These are phyloP conservation scores for Alethe castanea DNA, from an alignment of 2,113 vertebrate species.

Conservation along the genomic window DNA sequence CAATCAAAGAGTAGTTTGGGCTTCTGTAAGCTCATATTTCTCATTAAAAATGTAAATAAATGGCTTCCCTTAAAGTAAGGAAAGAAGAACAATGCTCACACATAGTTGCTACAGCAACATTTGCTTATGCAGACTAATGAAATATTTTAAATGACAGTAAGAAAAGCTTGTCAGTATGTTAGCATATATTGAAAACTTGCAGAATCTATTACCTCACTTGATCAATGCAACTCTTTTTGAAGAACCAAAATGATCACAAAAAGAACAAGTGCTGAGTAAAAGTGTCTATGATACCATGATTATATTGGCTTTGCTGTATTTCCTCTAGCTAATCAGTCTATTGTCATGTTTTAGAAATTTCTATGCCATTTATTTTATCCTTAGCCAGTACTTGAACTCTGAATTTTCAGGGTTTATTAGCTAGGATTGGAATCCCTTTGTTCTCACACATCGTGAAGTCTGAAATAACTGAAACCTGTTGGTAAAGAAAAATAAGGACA, in stretches of 20 bases:
- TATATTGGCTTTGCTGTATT: background rate
- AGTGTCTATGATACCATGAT: rapidly evolving
- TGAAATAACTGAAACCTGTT: background rate
- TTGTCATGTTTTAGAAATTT: background rate
- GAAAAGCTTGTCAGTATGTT: background rate
- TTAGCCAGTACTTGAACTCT: background rate
- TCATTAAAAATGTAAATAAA: constrained; percentile 1
- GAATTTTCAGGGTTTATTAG: background rate
- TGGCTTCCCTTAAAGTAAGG: background rate
- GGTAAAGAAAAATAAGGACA: background rate
- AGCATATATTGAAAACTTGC: background rate
- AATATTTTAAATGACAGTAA: background rate
- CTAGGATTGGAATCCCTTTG: background rate
- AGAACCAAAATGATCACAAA: background rate
- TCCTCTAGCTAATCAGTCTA: background rate
- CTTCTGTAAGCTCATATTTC: background rate
- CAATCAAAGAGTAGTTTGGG: background rate
- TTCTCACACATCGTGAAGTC: rapidly evolving
- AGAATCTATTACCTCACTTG: background rate
- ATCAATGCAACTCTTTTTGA: background rate
- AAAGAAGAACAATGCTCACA: background rate
- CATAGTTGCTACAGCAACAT: background rate
- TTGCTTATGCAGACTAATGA: background rate
- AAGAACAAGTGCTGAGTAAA: background rate
- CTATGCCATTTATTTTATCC: background rate